phyloP scores from a whole-genome alignment of 2,797 vertebrate species.

The Oryzias sinensis region DNA sequence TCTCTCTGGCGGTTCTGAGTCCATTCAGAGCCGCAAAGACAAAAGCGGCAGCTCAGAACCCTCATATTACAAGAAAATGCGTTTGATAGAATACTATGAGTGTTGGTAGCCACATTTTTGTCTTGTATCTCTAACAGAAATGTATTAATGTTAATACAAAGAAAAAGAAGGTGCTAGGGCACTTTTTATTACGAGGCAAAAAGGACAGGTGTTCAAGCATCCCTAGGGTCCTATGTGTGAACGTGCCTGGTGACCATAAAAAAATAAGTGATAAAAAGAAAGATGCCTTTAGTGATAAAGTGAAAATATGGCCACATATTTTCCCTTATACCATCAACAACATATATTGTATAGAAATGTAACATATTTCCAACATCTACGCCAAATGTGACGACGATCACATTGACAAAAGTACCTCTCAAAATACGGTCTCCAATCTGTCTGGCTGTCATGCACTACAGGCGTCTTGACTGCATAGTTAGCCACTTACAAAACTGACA shows the following conservation, averaged over 20 bases:
- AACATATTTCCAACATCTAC: conserved; percentile 51
- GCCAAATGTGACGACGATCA: conserved; percentile 59
- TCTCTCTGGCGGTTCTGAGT: too few species aligned
- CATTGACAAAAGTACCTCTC: conserved; percentile 62
- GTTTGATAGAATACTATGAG: too few species aligned
- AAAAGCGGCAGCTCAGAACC: too few species aligned
- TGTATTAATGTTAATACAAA: too few species aligned
- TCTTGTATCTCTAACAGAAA: too few species aligned
- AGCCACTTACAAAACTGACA: conserved; percentile 59
- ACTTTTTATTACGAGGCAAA: too few species aligned
- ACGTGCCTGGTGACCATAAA: neutral
- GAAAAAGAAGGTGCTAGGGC: too few species aligned
- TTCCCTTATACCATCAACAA: conserved; percentile 51
- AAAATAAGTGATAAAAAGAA: conserved; percentile 9
- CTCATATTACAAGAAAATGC: too few species aligned
- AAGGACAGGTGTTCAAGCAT: too few species aligned
- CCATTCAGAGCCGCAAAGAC: too few species aligned
- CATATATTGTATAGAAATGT: conserved; percentile 20
- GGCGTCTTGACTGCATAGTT: conserved; percentile 62
- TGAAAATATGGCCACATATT: conserved; percentile 45
- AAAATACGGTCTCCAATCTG: conserved; percentile 76
- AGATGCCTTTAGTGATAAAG: conserved; percentile 28
- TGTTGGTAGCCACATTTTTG: too few species aligned
- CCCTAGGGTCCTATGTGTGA: too few species aligned
- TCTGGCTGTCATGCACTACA: conserved; percentile 62